Conservation (phyloP, 2,888 invertebrate species). For the Cenopis cana region DNA sequence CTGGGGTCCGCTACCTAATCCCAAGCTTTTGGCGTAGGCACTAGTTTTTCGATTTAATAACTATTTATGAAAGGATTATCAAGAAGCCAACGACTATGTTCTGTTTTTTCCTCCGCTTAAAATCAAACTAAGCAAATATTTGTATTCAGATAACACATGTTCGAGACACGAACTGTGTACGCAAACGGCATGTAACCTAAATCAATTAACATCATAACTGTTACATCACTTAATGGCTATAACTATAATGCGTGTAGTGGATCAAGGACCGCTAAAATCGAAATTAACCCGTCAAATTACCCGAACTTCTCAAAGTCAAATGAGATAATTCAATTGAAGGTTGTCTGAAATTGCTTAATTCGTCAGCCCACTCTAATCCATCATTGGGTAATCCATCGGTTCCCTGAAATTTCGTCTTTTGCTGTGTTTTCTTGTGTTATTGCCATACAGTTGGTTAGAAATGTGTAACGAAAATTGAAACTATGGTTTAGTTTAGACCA, state of each 20-base stretch:
- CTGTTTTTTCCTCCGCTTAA: neutral
- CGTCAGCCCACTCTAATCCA: conserved; percentile 30
- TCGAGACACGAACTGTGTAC: conserved; percentile 1
- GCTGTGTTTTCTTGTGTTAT: neutral
- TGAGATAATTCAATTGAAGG: conserved; percentile 37
- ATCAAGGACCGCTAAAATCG: conserved; percentile 8
- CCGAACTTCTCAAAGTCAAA: conserved; percentile 29
- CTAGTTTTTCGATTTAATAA: neutral
- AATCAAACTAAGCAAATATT: conserved; percentile 19
- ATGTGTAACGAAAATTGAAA: neutral
- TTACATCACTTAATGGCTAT: conserved; percentile 26
- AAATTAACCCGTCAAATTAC: conserved; percentile 37
- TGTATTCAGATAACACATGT: conserved; percentile 15
- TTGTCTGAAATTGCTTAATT: conserved; percentile 31
- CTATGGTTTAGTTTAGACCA: too few species aligned
- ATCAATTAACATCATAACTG: conserved; percentile 25
- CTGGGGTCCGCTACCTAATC: too few species aligned
- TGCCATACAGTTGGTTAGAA: neutral
- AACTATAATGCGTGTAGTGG: conserved; percentile 21
- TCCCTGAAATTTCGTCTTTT: conserved; percentile 8
- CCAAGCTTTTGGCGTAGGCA: too few species aligned
- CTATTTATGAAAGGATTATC: conserved; percentile 3
- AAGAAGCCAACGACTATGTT: conserved; percentile 3
- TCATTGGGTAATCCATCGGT: conserved; percentile 38
- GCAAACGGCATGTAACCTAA: conserved; percentile 1